A percentile compares a stretch with the other conserved stretches of the same genome.
These are phyloP conservation scores for Corapipo altera DNA, from an alignment of 2,113 vertebrate species.

Conservation along the genomic window DNA sequence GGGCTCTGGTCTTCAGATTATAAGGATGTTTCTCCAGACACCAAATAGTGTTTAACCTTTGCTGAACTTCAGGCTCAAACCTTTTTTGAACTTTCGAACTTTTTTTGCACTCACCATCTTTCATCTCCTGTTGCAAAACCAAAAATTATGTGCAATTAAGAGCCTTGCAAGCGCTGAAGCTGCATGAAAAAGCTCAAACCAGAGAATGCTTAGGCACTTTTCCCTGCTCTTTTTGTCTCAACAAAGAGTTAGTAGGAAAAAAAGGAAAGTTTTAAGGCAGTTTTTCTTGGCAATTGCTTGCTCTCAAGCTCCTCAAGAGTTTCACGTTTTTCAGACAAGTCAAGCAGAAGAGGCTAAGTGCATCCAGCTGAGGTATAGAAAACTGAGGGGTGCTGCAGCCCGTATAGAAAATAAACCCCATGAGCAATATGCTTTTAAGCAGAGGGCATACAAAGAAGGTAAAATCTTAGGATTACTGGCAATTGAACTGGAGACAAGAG, in stretches of 20 bases:
- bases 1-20: neutral
- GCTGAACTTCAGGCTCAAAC: neutral
- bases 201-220: neutral
- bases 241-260: neutral
- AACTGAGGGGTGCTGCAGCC: conserved; percentile 5
- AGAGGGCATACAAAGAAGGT: neutral
- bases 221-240: neutral
- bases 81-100: neutral
- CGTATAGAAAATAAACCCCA: conserved; percentile 8
- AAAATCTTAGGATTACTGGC: conserved; percentile 7
- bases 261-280: neutral
- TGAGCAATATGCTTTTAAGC: neutral
- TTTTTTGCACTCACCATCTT: neutral
- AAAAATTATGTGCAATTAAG: neutral
- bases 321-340: conserved; percentile 29
- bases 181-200: neutral
- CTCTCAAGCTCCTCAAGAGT: conserved; percentile 16
- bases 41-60: neutral
- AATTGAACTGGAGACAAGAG: conserved; percentile 1
- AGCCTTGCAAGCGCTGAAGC: neutral
- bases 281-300: conserved; percentile 14
- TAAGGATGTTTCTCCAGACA: neutral
- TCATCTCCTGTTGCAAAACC: neutral
- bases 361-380: conserved; percentile 16
- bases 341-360: conserved; percentile 28